A percentile compares a stretch with the other conserved stretches of the same genome.
Conservation (phyloP, 2,888 invertebrate genomes). For the Leptopilina syphax region DNA sequence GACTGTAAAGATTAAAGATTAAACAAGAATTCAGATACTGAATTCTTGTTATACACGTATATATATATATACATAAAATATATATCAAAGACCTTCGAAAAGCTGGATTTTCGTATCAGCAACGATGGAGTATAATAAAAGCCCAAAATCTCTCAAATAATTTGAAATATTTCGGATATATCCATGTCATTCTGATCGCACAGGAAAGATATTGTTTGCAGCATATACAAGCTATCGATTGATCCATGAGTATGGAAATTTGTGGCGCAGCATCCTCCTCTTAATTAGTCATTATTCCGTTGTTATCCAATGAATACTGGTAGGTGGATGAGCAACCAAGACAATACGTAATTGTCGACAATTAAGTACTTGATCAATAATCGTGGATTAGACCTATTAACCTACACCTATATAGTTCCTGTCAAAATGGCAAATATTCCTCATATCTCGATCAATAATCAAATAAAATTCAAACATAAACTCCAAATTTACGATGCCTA, state of each 20-base stretch:
- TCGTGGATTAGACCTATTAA: slow-evolving; percentile 14
- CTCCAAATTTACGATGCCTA: neutral
- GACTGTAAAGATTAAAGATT: too few species aligned
- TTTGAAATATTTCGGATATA: slow-evolving; percentile 16
- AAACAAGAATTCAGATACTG: neutral
- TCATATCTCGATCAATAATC: neutral
- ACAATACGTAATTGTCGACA: slow-evolving; percentile 23
- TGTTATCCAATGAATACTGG: slow-evolving; percentile 18
- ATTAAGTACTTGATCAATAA: slow-evolving; percentile 15
- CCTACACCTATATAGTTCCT: slow-evolving; percentile 9
- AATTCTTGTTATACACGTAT: neutral
- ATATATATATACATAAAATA: too few species aligned
- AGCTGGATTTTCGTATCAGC: slow-evolving; percentile 21
- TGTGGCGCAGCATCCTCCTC: slow-evolving; percentile 10
- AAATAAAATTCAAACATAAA: neutral
- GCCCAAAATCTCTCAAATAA: slow-evolving; percentile 16
- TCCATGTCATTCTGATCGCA: slow-evolving; percentile 1
- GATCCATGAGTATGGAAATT: slow-evolving; percentile 10
- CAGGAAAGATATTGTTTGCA: neutral
- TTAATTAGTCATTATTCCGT: slow-evolving; percentile 16
- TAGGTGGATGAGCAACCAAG: slow-evolving; percentile 9
- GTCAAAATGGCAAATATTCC: neutral
- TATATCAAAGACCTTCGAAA: neutral
- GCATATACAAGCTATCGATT: slow-evolving; percentile 2
- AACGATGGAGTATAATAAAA: slow-evolving; percentile 9